phyloP scores from a whole-genome alignment of 2,888 invertebrate species.

The Magallana nippona region DNA sequence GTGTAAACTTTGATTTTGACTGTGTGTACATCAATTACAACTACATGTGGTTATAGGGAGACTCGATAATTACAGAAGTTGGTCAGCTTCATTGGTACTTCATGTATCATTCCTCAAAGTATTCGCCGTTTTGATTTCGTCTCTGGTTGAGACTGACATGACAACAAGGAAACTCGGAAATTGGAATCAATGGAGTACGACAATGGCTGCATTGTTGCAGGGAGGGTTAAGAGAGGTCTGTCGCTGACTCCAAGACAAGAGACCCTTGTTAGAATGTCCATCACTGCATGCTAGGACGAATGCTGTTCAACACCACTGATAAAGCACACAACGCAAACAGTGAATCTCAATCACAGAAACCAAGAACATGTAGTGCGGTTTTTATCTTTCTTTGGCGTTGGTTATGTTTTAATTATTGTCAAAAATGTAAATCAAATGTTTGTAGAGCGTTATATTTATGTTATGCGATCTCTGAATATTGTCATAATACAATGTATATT shows the following conservation, averaged over 20 bases:
- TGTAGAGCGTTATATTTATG: too few species aligned
- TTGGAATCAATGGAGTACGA: background rate
- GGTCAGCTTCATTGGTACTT: background rate
- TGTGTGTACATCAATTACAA: too few species aligned
- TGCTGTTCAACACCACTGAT: background rate
- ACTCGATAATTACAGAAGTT: background rate
- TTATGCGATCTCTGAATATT: too few species aligned
- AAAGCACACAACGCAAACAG: background rate
- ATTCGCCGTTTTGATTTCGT: background rate
- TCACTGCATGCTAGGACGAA: background rate
- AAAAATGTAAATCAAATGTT: too few species aligned
- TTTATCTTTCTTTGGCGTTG: too few species aligned
- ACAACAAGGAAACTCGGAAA: background rate
- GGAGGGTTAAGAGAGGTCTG: background rate
- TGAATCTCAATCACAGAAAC: background rate
- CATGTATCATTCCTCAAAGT: background rate
- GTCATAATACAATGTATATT: too few species aligned
- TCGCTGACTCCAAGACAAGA: background rate
- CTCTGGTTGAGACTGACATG: conserved; percentile 26
- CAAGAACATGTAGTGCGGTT: too few species aligned
- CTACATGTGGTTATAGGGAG: too few species aligned
- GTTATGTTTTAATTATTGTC: too few species aligned
- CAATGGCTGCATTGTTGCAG: conserved; percentile 7
- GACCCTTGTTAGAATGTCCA: background rate
- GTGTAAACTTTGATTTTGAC: too few species aligned